Percentiles rank a stretch among this genome's conserved stretches.
phyloP scores from a whole-genome alignment of 2,888 invertebrate genomes.

The Trisateles emortualis region DNA sequence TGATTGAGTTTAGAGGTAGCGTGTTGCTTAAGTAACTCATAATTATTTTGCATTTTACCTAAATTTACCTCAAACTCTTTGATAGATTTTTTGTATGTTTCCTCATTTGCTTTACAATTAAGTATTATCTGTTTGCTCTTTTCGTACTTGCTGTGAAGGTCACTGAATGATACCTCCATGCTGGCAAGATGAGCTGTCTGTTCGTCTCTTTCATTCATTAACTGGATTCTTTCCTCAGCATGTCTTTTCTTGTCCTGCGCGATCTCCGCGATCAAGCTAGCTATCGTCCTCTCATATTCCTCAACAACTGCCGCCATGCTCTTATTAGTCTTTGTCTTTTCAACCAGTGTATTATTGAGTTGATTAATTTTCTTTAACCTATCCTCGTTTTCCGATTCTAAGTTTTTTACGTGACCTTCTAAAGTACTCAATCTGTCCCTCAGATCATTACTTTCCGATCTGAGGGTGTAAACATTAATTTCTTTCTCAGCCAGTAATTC shows the following conservation, averaged over 20 bases:
- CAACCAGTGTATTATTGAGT: constrained; percentile 70
- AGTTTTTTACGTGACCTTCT: constrained; percentile 71
- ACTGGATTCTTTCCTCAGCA: constrained; percentile 82
- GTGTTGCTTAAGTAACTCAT: constrained; percentile 94
- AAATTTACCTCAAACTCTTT: constrained; percentile 90
- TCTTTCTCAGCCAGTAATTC: constrained; percentile 86
- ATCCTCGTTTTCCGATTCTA: constrained; percentile 68
- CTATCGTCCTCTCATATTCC: constrained; percentile 93
- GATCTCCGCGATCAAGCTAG: constrained; percentile 90
- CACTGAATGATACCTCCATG: constrained; percentile 88
- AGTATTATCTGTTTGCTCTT: constrained; percentile 88
- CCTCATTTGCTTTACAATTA: constrained; percentile 88
- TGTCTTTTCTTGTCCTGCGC: constrained; percentile 89
- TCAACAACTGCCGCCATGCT: constrained; percentile 90
- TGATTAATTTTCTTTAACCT: constrained; percentile 72
- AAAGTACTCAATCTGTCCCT: constrained; percentile 75
- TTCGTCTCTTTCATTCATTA: constrained; percentile 87
- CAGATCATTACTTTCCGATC: constrained; percentile 80
- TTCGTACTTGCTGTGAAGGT: constrained; percentile 89
- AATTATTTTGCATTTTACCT: constrained; percentile 92
- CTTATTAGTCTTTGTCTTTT: constrained; percentile 80
- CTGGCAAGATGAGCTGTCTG: constrained; percentile 88
- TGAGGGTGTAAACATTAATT: constrained; percentile 81
- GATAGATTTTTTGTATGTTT: constrained; percentile 89
- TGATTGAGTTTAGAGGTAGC: constrained; percentile 94